These are phyloP conservation scores for Epistrophella euchroma DNA, from an alignment of 2,888 invertebrate genomes.

Conservation along the genomic window DNA sequence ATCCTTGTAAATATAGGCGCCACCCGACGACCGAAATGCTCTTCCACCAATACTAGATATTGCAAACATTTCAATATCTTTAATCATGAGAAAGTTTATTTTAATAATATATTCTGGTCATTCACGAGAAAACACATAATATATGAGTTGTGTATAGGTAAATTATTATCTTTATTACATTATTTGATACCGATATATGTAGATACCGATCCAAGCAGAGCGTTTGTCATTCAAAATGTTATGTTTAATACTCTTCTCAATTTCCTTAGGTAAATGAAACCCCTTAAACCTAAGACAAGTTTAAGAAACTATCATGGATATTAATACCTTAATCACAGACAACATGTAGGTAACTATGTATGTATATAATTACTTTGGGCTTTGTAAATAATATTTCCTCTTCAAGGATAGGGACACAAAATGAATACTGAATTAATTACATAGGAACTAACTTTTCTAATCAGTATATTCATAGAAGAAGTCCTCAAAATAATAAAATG, in stretches of 20 bases:
- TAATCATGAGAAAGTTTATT: too few species aligned
- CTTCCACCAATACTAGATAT: too few species aligned
- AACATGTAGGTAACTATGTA: background rate
- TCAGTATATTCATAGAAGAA: constrained; percentile 19
- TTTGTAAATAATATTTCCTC: background rate
- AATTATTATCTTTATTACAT: too few species aligned
- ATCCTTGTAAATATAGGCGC: too few species aligned
- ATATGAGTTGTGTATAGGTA: too few species aligned
- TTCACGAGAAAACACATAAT: too few species aligned
- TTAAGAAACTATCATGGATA: background rate
- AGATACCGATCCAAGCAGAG: background rate
- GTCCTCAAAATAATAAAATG: background rate
- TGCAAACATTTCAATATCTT: too few species aligned
- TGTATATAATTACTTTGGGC: background rate
- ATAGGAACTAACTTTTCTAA: background rate
- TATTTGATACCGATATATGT: background rate
- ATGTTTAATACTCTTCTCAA: background rate
- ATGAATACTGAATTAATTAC: constrained; percentile 2
- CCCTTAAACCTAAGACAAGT: background rate
- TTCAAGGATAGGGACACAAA: background rate
- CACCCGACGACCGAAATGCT: too few species aligned
- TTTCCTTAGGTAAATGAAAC: background rate
- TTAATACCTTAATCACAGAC: constrained; percentile 15
- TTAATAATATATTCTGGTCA: too few species aligned
- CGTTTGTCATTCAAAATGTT: background rate